Evolutionary conservation across 2,113 vertebrate species (phyloP), one percentile per base, ranked within the genome.

Genomic region (Prunella fulvescens): DNA sequence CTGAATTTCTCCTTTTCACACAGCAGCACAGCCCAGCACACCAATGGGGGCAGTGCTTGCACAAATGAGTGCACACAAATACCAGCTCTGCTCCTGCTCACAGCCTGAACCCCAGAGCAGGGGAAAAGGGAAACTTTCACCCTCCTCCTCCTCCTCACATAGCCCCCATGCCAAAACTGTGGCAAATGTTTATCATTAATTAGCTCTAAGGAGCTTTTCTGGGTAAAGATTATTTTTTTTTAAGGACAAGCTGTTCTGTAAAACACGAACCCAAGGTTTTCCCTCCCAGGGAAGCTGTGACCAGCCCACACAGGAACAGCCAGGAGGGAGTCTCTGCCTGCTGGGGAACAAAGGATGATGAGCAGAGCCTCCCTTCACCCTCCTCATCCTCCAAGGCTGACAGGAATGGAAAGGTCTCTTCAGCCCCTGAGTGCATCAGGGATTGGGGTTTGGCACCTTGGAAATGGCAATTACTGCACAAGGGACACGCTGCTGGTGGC

Each of bases 51-150:
- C 39, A 4, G 14, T 18, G 1, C 28, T 10, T 66, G 72, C 76
- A 83, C 7, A 13, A 80, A 50, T 0, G 19, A 3, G 12, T 2
- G 11, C 11, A 39, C 50, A 65, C 37, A 14, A 20, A 29, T 0
- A 22, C 15, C 76, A 69, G 51, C 51, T 26, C 53, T 69, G 40
- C 70, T 61, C 11, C 76, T 69, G 54, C 29, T n/a, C 80, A 6
- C 9, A 1, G 45, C 51, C 28, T 18, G 7, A 79, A 7, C 45
- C 47, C 28, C 61, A 24, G 5, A 0, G 18, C 5, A 40, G 22
- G 31, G 19, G 22, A 29, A 72, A 56, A 40, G 14, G 8, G n/a
- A 25, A 71, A 60, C 7, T 10, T 64, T 15, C 37, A 33, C 45
- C 60, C 72, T 51, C 40, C 11, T 6, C 22, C 29, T 60, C 39